These are phyloP conservation scores for Panthera leo DNA, from an alignment of 2,113 vertebrate species.

Conservation along the genomic window DNA sequence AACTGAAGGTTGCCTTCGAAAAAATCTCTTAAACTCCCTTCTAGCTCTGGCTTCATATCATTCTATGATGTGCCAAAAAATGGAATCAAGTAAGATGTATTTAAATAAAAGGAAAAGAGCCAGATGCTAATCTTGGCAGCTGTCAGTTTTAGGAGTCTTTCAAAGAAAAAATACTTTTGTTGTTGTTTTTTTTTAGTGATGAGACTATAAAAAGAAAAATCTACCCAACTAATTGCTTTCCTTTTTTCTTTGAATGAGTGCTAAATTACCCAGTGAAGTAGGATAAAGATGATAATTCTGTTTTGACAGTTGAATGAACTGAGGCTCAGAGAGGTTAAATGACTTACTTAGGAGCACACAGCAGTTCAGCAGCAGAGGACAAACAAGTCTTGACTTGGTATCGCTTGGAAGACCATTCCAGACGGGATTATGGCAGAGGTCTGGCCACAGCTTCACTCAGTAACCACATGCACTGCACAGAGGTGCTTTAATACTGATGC, in stretches of 20 bases:
- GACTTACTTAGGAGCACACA: not conserved
- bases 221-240: not conserved
- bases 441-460: not conserved
- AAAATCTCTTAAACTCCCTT: not conserved
- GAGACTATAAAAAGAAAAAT: conserved; percentile 11
- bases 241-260: conserved; percentile 44
- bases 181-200: not conserved
- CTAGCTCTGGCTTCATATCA: not conserved
- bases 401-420: not conserved
- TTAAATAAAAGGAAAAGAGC: conserved; percentile 18
- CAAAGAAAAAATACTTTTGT: not conserved
- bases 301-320: not conserved
- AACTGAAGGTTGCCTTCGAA: not conserved
- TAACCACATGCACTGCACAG: not conserved
- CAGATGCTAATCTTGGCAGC: conserved; percentile 51
- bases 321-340: not conserved
- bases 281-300: not conserved
- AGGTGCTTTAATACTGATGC: not conserved
- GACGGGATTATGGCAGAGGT: not conserved
- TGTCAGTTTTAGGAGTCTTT: conserved; percentile 36
- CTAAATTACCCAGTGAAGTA: conserved; percentile 5
- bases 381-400: not conserved
- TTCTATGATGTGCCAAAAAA: not conserved
- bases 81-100: not conserved
- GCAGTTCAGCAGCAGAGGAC: not conserved